These are phyloP conservation scores for Scatophagus argus DNA, from an alignment of 2,113 vertebrate species.

Conservation along the genomic window DNA sequence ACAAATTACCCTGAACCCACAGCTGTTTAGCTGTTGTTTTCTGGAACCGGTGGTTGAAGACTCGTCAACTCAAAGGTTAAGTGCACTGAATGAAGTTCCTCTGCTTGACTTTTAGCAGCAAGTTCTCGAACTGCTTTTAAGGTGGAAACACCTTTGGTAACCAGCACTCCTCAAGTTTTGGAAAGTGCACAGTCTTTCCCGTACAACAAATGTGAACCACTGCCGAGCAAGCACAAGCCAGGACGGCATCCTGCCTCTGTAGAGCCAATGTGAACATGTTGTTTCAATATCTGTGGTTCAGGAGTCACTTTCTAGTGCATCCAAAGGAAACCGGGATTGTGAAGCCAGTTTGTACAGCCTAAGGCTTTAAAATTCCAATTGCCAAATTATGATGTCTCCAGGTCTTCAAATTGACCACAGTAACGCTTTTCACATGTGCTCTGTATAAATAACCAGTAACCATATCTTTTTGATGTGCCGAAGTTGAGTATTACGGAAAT, in stretches of 20 bases:
- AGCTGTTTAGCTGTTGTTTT: background rate
- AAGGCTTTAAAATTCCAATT: background rate
- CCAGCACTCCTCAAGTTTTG: background rate
- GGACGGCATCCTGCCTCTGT: background rate
- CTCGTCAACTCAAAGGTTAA: background rate
- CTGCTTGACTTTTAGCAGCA: background rate
- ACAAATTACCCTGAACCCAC: background rate
- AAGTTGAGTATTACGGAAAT: background rate
- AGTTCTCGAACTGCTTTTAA: background rate
- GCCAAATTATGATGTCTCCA: slow-evolving; percentile 4
- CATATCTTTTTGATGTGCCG: slow-evolving; percentile 8
- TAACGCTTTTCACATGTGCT: background rate
- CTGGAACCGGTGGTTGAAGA: background rate
- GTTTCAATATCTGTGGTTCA: background rate
- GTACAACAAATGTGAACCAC: slow-evolving; percentile 39
- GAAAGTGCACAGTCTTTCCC: background rate
- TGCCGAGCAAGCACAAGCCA: slow-evolving; percentile 36
- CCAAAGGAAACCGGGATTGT: background rate
- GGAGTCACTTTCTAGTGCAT: background rate
- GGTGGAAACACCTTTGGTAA: slow-evolving; percentile 10
- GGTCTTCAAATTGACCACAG: background rate
- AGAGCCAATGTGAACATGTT: background rate
- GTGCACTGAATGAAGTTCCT: background rate
- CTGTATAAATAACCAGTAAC: background rate
- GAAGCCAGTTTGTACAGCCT: background rate